These are phyloP conservation scores for Lasioglossum morio DNA, from an alignment of 2,888 invertebrate species.

Conservation along the genomic window DNA sequence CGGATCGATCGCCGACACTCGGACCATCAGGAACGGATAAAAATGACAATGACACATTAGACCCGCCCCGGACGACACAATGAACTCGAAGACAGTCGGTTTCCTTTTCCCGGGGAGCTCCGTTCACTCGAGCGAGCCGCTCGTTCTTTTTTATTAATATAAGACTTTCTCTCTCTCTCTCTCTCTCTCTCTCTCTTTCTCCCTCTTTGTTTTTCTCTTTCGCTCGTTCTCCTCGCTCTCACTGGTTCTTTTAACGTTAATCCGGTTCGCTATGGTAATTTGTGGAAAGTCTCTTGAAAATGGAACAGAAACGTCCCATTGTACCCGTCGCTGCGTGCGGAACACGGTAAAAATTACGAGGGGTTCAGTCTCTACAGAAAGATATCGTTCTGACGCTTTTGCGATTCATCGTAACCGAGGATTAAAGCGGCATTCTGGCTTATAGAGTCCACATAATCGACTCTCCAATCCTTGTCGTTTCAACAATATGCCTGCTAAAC, in stretches of 20 bases:
- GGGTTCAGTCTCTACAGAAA: background rate
- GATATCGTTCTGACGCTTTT: background rate
- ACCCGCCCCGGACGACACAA: constrained; percentile 6
- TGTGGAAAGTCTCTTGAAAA: background rate
- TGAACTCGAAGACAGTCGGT: constrained; percentile 18
- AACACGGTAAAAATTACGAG: background rate
- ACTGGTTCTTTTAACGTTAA: background rate
- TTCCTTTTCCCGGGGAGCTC: background rate
- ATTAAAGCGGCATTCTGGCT: background rate
- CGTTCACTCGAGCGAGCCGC: background rate
- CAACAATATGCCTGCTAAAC: background rate
- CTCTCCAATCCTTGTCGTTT: background rate
- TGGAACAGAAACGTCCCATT: background rate
- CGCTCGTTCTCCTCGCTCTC: background rate
- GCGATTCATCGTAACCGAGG: background rate
- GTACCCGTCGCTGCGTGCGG: background rate
- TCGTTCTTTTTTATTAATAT: constrained; percentile 10
- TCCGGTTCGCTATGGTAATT: constrained; percentile 5
- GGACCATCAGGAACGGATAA: constrained; percentile 35
- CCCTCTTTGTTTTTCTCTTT: background rate
- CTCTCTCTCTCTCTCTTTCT: background rate
- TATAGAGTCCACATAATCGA: background rate
- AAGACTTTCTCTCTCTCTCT: background rate
- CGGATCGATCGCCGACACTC: constrained; percentile 53
- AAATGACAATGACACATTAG: constrained; percentile 65